phyloP scores from a whole-genome alignment of 2,888 invertebrate species.

The Lasioglossum zephyrum region DNA sequence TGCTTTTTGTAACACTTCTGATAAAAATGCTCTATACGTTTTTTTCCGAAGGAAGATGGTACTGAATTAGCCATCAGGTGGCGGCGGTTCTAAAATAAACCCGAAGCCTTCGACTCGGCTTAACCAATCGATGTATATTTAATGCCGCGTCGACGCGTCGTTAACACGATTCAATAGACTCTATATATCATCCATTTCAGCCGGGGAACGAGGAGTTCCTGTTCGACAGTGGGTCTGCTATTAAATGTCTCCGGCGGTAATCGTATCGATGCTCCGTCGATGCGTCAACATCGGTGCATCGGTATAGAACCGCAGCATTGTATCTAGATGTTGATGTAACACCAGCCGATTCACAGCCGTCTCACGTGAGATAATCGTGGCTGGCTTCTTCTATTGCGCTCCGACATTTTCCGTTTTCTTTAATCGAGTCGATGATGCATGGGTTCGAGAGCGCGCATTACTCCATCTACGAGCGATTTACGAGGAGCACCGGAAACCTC shows the following conservation, averaged over 20 bases:
- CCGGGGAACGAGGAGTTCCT: constrained; percentile 39
- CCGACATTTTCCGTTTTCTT: constrained; percentile 12
- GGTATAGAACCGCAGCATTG: constrained; percentile 42
- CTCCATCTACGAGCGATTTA: neutral
- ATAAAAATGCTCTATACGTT: no score
- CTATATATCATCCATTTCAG: constrained; percentile 12
- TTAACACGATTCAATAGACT: constrained; percentile 31
- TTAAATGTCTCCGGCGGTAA: neutral
- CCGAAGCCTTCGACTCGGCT: constrained; percentile 12
- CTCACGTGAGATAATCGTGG: constrained; percentile 60
- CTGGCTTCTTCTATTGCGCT: constrained; percentile 35
- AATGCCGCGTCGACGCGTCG: constrained; percentile 24
- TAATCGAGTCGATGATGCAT: neutral
- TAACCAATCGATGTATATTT: constrained; percentile 45
- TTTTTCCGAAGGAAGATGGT: neutral
- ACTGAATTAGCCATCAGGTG: neutral
- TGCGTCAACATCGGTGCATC: neutral
- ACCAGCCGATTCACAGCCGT: constrained; percentile 59
- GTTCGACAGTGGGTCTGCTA: constrained; percentile 18
- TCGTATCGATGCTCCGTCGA: constrained; percentile 14
- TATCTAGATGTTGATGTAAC: constrained; percentile 55
- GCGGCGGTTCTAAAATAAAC: neutral
- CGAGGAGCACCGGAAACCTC: neutral
- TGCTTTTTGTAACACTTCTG: neutral
- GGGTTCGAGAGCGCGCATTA: neutral